Evolutionary conservation across 2,113 vertebrate species (phyloP).

Genomic region (Panthera uncia): DNA sequence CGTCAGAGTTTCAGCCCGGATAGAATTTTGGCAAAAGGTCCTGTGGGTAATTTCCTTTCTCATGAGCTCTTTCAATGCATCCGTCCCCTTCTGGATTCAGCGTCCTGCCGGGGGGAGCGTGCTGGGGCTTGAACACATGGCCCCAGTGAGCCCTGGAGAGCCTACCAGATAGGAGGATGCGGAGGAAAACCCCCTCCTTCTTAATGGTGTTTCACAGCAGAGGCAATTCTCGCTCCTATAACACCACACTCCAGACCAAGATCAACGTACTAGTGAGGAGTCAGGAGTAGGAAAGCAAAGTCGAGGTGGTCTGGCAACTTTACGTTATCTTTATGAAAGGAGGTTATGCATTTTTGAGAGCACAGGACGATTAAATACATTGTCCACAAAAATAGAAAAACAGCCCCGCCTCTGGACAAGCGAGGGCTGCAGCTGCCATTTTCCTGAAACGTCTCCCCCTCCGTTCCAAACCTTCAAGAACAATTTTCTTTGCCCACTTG

Average conservation of each 20-base stretch:
- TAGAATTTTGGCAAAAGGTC: not conserved
- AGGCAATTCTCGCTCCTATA: not conserved
- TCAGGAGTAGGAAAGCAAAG: not conserved
- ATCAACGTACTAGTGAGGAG: accelerated
- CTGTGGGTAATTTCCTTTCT: not conserved
- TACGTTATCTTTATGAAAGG: accelerated
- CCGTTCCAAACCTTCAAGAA: not conserved
- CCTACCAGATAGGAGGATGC: not conserved
- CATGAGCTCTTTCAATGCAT: not conserved
- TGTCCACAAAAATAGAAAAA: not conserved
- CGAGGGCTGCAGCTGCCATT: not conserved
- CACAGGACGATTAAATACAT: not conserved
- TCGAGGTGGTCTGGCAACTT: not conserved
- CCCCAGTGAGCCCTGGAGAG: not conserved
- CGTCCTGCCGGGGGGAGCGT: accelerated
- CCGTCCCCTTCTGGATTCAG: not conserved
- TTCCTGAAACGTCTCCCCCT: not conserved
- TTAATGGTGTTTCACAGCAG: not conserved
- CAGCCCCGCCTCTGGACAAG: not conserved
- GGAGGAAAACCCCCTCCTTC: not conserved
- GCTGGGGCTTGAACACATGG: not conserved
- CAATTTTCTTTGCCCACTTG: not conserved
- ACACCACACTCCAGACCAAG: not conserved
- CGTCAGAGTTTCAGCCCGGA: not conserved
- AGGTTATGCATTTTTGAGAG: not conserved